Percentiles rank a stretch among this genome's conserved stretches.
These are phyloP conservation scores for Iphiclides podalirius DNA, from an alignment of 2,888 invertebrate genomes.

Conservation along the genomic window DNA sequence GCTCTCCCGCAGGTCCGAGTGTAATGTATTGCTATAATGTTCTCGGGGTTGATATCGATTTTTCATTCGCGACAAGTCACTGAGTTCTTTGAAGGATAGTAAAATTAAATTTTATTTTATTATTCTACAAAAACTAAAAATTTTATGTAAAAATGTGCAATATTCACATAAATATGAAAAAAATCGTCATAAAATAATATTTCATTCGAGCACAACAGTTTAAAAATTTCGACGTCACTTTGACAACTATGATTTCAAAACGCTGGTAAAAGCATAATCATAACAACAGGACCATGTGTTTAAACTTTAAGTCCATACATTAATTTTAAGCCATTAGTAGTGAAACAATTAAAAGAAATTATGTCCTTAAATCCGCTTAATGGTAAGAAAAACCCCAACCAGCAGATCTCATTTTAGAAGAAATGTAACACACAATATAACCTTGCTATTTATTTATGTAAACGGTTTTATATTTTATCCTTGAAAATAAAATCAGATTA, in stretches of 20 bases:
- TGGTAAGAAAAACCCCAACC: constrained; percentile 41
- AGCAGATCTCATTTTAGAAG: background rate
- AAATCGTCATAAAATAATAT: too few species aligned
- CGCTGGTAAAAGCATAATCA: background rate
- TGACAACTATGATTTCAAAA: background rate
- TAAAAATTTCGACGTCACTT: background rate
- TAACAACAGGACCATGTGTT: constrained; percentile 21
- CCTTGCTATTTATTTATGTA: constrained; percentile 8
- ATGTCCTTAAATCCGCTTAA: constrained; percentile 66
- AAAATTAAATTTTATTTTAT: too few species aligned
- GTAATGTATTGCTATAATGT: too few species aligned
- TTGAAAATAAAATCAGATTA: background rate
- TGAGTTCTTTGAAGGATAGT: too few species aligned
- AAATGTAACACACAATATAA: constrained; percentile 35
- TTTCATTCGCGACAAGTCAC: too few species aligned
- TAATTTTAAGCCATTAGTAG: constrained; percentile 3
- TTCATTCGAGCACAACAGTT: background rate
- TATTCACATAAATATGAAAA: too few species aligned
- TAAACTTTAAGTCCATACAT: background rate
- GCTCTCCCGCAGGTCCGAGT: too few species aligned
- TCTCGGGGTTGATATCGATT: too few species aligned
- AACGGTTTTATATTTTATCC: background rate
- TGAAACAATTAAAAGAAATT: constrained; percentile 17
- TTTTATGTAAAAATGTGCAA: too few species aligned
- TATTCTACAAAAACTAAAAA: too few species aligned